phyloP scores from a whole-genome alignment of 2,113 vertebrate genomes.

The Synodontis membranacea region DNA sequence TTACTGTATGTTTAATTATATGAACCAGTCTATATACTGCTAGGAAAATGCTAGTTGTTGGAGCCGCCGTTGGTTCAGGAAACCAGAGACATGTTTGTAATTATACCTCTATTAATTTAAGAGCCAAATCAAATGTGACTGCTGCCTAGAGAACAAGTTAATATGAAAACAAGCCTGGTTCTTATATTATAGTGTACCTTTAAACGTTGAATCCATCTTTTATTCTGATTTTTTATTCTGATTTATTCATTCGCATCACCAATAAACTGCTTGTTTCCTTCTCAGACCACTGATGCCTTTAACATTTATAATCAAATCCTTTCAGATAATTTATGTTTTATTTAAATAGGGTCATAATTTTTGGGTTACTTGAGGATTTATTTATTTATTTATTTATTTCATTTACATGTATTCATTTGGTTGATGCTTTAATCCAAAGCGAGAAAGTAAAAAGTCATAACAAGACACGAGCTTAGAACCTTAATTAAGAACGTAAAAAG shows the following conservation, averaged over 20 bases:
- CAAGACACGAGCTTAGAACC: too few species aligned
- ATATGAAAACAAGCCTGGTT: neutral
- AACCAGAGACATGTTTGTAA: neutral
- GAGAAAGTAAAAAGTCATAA: too few species aligned
- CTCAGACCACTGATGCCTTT: neutral
- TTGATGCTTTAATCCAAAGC: too few species aligned
- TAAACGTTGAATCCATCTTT: neutral
- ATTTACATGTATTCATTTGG: too few species aligned
- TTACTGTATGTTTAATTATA: constrained; percentile 11
- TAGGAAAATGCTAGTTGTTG: neutral
- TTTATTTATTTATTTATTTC: neutral
- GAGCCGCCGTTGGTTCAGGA: neutral
- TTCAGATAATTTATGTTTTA: neutral
- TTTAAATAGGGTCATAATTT: neutral
- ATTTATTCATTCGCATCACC: neutral
- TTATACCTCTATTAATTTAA: neutral
- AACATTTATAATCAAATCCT: neutral
- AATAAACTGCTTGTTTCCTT: neutral
- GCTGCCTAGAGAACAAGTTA: neutral
- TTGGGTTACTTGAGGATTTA: neutral
- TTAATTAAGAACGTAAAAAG: neutral
- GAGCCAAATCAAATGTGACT: neutral
- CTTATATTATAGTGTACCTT: neutral
- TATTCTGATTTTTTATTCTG: neutral
- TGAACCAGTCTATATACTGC: neutral